A percentile compares a stretch with the other conserved stretches of the same genome.
phyloP scores from a whole-genome alignment of 2,797 vertebrate genomes.

The Odontamblyopus lacepedii region DNA sequence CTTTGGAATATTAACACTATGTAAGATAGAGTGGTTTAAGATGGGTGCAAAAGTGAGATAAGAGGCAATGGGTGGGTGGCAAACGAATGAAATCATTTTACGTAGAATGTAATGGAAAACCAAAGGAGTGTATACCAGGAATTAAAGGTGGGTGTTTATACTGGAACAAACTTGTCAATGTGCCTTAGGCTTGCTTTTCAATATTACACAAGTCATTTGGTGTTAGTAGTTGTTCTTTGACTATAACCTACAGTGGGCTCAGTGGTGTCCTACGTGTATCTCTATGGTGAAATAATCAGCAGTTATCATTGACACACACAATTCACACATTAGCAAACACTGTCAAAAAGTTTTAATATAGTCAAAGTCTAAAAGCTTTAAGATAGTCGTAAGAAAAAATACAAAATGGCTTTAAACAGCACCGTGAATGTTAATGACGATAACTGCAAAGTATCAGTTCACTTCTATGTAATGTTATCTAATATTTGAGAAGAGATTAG shows the following conservation, averaged over 20 bases:
- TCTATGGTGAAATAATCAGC: too few species aligned
- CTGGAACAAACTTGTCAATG: conserved; percentile 30
- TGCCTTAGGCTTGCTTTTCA: conserved; percentile 25
- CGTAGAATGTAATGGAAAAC: conserved; percentile 31
- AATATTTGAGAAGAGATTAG: too few species aligned
- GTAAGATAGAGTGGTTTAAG: conserved; percentile 19
- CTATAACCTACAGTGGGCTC: neutral
- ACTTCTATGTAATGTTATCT: too few species aligned
- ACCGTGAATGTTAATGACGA: too few species aligned
- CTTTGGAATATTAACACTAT: neutral
- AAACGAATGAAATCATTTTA: conserved; percentile 19
- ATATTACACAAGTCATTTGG: neutral
- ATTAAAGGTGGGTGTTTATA: conserved; percentile 49
- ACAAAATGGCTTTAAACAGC: too few species aligned
- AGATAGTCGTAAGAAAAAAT: too few species aligned
- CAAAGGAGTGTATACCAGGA: conserved; percentile 21
- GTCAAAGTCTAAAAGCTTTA: too few species aligned
- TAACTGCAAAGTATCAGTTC: too few species aligned
- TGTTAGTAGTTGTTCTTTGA: conserved; percentile 12
- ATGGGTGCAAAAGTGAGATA: conserved; percentile 51
- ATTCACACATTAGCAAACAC: too few species aligned
- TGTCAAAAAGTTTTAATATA: too few species aligned
- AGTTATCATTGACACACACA: too few species aligned
- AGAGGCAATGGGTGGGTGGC: conserved; percentile 6
- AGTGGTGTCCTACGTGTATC: too few species aligned